Evolutionary conservation across 2,888 invertebrate genomes (phyloP).

Genomic region (Orthosia cruda): DNA sequence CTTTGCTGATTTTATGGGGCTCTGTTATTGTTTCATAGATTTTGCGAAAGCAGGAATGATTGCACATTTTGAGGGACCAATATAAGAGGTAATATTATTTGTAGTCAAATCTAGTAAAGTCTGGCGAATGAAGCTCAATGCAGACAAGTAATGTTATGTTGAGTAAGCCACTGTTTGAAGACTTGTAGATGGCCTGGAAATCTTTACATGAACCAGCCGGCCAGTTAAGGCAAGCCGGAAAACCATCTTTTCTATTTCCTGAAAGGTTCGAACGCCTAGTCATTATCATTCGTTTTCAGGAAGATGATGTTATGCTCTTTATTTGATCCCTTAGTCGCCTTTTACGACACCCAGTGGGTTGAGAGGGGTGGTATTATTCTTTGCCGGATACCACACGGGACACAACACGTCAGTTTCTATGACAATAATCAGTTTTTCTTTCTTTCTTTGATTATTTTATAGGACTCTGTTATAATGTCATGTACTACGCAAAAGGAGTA

Average conservation of each 20-base stretch:
- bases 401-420: too few species aligned
- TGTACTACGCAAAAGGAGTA: too few species aligned
- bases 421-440: too few species aligned
- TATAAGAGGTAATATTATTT: too few species aligned
- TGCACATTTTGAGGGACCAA: neutral
- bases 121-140: neutral
- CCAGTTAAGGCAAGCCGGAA: neutral
- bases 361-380: conserved; percentile 39
- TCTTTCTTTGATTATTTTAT: neutral
- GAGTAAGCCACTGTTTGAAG: neutral
- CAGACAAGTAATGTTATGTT: neutral
- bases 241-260: neutral
- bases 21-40: neutral
- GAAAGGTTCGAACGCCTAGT: neutral
- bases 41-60: neutral
- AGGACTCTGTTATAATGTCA: neutral
- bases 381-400: conserved; percentile 45
- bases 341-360: conserved; percentile 45
- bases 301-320: conserved; percentile 14
- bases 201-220: neutral
- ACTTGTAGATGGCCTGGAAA: neutral
- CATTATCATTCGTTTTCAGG: neutral
- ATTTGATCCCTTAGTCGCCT: conserved; percentile 46
- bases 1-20: neutral
- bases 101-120: too few species aligned